Evolutionary conservation across 1,140 invertebrate genomes (phyloP), one percentile per base, ranked within the genome.

Genomic region (Lycorma delicatula): DNA sequence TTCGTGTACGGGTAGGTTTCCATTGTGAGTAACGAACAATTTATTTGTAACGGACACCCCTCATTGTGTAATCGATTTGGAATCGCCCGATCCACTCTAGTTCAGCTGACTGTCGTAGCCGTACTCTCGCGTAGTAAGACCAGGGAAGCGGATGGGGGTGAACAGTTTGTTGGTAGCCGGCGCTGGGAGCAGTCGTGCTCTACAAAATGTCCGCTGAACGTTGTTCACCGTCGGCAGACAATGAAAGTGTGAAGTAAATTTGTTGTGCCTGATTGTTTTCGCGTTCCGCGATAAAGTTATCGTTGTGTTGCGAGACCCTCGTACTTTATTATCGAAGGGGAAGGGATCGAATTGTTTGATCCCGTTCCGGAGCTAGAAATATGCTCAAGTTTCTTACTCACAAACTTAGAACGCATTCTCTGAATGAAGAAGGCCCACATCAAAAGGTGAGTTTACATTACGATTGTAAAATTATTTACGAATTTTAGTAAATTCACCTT

Each of bases 301-400:
- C 41, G 41, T 44, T 44, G 18, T 44, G 41, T 44, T 16, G 18
- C 41, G 66, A 38, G 56, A 28, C 48, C 66, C 56, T 62, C 59
- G 63, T 60, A 65, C 55, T 34, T 27, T 16, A n/a, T 22, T 46
- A 20, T 55, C 29, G 6, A 20, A 29, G 31, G 23, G 25, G 31
- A 51, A 55, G 53, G 34, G 53, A 51, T 51, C 56, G 22, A 47
- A 22, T 57, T 18, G 56, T 23, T 29, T 41, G 27, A 48, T 31
- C 16, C 47, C 49, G 60, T 60, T 52, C 61, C 58, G 61, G 54
- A 61, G 58, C 62, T 62, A 59, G 67, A 79, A 80, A 77, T 76
- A 86, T 86, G 83, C 83, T 86, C 75, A 86, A 85, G 75, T 85
- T 84, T 75, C 77, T 87, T 70, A 86, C 85, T 69, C 82, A 86